These are phyloP conservation scores for Paramormyrops hopkinsi DNA, from an alignment of 2,797 vertebrate species.

Conservation along the genomic window DNA sequence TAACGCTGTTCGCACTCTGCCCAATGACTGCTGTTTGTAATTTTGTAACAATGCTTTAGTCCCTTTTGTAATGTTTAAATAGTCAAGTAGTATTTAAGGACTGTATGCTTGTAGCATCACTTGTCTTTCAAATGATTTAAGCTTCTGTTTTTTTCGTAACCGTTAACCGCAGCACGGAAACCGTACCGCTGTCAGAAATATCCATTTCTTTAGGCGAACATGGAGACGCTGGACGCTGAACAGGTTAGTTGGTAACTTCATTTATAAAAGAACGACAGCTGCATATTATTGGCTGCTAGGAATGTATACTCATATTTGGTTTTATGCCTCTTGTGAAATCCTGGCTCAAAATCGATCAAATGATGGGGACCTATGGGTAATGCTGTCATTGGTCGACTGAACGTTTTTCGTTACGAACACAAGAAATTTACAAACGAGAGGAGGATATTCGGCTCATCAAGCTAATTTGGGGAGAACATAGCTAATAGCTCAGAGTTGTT, in stretches of 20 bases:
- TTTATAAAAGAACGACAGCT: neutral
- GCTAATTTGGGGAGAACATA: neutral
- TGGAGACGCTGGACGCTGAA: conserved; percentile 41
- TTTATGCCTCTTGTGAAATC: neutral
- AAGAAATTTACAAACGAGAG: neutral
- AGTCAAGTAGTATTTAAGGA: neutral
- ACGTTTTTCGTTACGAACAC: neutral
- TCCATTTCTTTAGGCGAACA: conserved; percentile 26
- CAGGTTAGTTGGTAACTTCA: conserved; percentile 41
- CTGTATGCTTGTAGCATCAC: neutral
- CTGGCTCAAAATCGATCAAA: neutral
- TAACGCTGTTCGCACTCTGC: neutral
- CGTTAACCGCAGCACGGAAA: neutral
- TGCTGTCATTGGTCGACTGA: neutral
- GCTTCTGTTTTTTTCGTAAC: neutral
- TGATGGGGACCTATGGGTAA: neutral
- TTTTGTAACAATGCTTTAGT: neutral
- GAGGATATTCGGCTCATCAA: neutral
- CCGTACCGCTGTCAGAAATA: neutral
- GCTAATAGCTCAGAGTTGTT: neutral
- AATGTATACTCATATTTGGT: neutral
- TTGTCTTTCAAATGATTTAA: neutral
- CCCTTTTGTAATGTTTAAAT: neutral
- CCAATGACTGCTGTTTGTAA: neutral
- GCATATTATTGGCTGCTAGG: neutral